Conservation (phyloP, 2,888 invertebrate genomes). For the Axea sp. region DNA sequence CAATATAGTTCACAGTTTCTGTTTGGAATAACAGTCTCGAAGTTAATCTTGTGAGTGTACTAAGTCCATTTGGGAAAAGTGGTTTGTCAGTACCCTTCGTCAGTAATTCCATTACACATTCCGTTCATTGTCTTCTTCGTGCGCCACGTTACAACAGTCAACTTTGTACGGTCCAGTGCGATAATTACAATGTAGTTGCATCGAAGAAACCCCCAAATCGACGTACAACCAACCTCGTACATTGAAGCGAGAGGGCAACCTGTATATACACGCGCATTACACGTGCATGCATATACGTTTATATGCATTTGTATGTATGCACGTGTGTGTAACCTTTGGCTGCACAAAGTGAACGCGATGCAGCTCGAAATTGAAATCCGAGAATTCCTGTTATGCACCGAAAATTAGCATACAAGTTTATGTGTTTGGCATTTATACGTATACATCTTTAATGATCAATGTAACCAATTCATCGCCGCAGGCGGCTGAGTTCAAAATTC, state of each 20-base stretch:
- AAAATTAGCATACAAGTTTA: conserved; percentile 17
- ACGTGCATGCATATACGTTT: not conserved
- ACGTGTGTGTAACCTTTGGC: conserved; percentile 4
- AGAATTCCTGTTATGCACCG: conserved; percentile 19
- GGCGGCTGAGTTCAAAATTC: too few relatives aligned
- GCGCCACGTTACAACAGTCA: conserved; percentile 13
- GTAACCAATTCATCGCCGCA: too few relatives aligned
- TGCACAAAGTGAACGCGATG: conserved; percentile 24
- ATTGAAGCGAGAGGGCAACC: conserved; percentile 1
- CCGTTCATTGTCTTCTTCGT: conserved; percentile 43
- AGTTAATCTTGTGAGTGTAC: conserved; percentile 38
- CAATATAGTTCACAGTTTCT: conserved; percentile 17
- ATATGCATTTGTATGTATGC: not conserved
- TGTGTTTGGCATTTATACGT: not conserved
- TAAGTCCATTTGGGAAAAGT: conserved; percentile 45
- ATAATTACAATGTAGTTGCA: conserved; percentile 26
- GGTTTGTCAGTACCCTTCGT: conserved; percentile 44
- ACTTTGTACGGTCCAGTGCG: conserved; percentile 32
- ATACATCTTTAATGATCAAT: conserved; percentile 1
- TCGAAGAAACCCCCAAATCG: conserved; percentile 39
- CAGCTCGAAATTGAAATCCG: conserved; percentile 26
- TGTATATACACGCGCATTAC: not conserved
- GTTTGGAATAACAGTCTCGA: conserved; percentile 30
- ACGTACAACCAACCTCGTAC: conserved; percentile 25
- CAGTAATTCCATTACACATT: conserved; percentile 48